Base-by-base conservation (phyloP, 2,113 vertebrate species). In the Cryptoleucopteryx plumbea region DNA sequence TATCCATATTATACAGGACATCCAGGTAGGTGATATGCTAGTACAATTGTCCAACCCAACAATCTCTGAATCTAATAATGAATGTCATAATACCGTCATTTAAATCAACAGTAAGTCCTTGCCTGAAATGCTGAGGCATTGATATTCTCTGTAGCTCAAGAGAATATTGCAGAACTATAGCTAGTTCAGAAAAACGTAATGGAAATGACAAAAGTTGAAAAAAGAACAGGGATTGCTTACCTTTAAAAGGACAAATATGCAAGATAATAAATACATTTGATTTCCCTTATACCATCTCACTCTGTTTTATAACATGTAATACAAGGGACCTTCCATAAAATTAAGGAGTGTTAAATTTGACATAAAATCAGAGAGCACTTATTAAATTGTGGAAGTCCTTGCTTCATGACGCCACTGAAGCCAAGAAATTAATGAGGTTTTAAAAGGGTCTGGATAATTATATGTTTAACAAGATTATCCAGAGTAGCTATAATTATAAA, bases 391-490 rank as follows among this genome's bases (percentile, higher is more conserved):
- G 72, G 56, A 95, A 94, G 88, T 78, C 80, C 68, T 93, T 86
- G 82, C 59, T 81, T 74, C 62, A 91, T 62, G 72, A 89, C 0
- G 1, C 56, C 61, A 82, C 55, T 2, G 2, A 88, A 96, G 90
- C 80, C 94, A 92, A 96, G 72, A 96, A 93, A 91, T 86, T 96
- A 96, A 94, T 70, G 52, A 90, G 74, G 27, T 82, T 94, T 97
- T 96, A 89, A 91, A 92, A 95, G 52, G 50, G 55, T 82, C 80
- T 86, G 72, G 75, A 71, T 91, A 92, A 96, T 95, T 96, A 75
- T 40, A 94, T 40, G 47, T 96, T 96, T 96, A 95, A 96, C 75
- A 91, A 94, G 92, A 95, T 92, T 88, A 94, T 79, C 50, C 92
- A 84, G 75, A 86, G 83, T 68, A 93, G 77, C 61, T 92, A 59